A percentile compares a stretch with the other conserved stretches of the same genome.
Evolutionary conservation across 2,113 vertebrate species (phyloP).

Genomic region (Willisornis vidua): DNA sequence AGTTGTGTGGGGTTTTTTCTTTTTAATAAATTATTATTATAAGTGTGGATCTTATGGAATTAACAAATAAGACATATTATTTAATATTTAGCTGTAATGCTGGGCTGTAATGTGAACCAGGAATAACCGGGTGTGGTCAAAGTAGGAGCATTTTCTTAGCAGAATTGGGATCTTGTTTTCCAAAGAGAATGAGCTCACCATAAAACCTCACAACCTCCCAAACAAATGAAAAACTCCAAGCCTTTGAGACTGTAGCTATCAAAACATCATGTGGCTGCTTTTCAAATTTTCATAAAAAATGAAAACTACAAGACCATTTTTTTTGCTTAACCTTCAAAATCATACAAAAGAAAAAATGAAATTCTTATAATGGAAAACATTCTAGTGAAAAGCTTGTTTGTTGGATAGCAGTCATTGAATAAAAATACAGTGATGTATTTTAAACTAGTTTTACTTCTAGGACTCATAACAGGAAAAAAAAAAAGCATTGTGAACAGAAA

Average conservation of each 20-base stretch:
- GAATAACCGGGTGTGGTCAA: background rate
- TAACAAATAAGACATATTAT: background rate
- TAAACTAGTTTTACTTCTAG: background rate
- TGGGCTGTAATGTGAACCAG: background rate
- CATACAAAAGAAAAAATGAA: background rate
- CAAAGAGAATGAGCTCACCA: background rate
- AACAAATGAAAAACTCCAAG: accelerated
- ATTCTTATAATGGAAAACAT: background rate
- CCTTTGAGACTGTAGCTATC: background rate
- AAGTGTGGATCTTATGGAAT: background rate
- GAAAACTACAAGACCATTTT: accelerated
- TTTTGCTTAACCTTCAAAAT: background rate
- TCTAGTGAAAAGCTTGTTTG: background rate
- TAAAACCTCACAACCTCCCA: background rate
- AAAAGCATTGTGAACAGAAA: accelerated
- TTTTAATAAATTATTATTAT: background rate
- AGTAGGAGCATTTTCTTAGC: background rate
- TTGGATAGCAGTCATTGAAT: background rate
- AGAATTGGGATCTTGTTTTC: background rate
- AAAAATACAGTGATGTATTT: background rate
- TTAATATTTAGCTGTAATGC: background rate
- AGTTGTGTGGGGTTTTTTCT: background rate
- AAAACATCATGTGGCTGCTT: background rate
- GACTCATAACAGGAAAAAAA: background rate
- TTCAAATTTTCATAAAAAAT: background rate